A percentile compares a stretch with the other conserved stretches of the same genome.
Conservation (phyloP, 2,113 vertebrate genomes). For the Pseudorhombus dupliciocellatus region DNA sequence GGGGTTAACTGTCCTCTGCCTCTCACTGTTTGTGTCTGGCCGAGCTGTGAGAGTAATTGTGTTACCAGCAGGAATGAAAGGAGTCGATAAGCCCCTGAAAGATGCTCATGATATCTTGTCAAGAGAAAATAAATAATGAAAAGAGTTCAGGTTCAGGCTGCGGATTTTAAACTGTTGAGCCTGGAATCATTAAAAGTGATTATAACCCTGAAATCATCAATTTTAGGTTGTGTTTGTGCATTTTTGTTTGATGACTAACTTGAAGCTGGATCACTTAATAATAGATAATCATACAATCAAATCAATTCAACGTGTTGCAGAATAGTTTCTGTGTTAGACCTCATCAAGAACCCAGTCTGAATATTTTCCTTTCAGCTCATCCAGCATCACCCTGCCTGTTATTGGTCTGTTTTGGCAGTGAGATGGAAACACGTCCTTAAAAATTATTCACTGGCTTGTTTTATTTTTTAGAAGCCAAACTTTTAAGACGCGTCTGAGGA, state of each 20-base stretch:
- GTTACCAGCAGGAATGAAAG: slow-evolving; percentile 14
- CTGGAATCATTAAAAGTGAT: too few species aligned
- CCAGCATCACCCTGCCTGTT: slow-evolving; percentile 4
- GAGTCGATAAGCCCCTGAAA: slow-evolving; percentile 30
- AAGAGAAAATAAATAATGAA: slow-evolving; percentile 17
- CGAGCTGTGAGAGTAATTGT: slow-evolving; percentile 23
- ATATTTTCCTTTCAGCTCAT: slow-evolving; percentile 27
- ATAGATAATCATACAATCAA: not conserved
- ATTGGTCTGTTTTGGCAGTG: slow-evolving; percentile 24
- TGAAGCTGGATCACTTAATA: not conserved
- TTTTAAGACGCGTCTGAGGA: slow-evolving; percentile 18
- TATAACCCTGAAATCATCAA: too few species aligned
- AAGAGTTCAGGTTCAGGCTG: not conserved
- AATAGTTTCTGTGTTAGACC: not conserved
- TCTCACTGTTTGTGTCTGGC: slow-evolving; percentile 24
- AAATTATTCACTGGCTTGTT: slow-evolving; percentile 5
- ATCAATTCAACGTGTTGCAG: not conserved
- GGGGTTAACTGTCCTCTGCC: slow-evolving; percentile 21
- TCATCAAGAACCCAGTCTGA: slow-evolving; percentile 24
- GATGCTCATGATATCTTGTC: slow-evolving; percentile 14
- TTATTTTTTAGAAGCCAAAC: not conserved
- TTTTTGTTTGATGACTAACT: too few species aligned
- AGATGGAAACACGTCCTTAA: slow-evolving; percentile 8
- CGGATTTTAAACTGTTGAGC: too few species aligned
- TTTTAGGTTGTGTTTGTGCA: too few species aligned